Evolutionary conservation across 1,140 invertebrate genomes (phyloP), one percentile per base, ranked within the genome.

Genomic region (Diorhabda carinulata): DNA sequence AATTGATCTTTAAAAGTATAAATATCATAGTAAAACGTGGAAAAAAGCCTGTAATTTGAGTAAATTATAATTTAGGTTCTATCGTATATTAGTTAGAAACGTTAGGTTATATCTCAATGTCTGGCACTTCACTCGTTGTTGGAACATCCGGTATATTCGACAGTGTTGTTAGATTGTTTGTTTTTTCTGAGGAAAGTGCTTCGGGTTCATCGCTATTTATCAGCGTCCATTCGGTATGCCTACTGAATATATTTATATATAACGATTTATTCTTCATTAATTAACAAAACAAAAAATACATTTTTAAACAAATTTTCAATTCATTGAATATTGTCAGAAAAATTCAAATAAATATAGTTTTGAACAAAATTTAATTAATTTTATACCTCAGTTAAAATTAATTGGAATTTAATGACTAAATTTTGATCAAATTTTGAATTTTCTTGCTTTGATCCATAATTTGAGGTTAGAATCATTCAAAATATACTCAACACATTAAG

Each of bases 191-290:
- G 25, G 25, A 25, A 25, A 25, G 25, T 25, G 25, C 25, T 62
- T 44, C 61, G 25, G 44, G 43, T 43, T 62, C 61, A 43, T 62
- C 61, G 25, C 41, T 6, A 5, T 62, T 8, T 5, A 62, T 43
- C 43, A 62, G 61, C 6, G 61, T 62, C 61, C 61, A 62, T 62
- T 62, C 61, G 9, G 61, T 62, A 41, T 43, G 42, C 42, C 61
- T 62, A 43, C 42, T 43, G 61, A 62, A 62, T 43, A 62, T 43
- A 60, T 60, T 57, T 57, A n/a, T 5, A 57, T 5, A 2, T 57
- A 25, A 57, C n/a, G 52, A 56, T 56, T 56, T 56, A 7, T 56
- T 56, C n/a, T 56, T 56, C n/a, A 56, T 56, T 7, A 7, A 56
- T 7, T 56, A 7, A 7, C 52, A 25, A 25, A 25, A 25, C 25